These are phyloP conservation scores for Brachionichthys hirsutus DNA, from an alignment of 2,113 vertebrate genomes.

Conservation along the genomic window DNA sequence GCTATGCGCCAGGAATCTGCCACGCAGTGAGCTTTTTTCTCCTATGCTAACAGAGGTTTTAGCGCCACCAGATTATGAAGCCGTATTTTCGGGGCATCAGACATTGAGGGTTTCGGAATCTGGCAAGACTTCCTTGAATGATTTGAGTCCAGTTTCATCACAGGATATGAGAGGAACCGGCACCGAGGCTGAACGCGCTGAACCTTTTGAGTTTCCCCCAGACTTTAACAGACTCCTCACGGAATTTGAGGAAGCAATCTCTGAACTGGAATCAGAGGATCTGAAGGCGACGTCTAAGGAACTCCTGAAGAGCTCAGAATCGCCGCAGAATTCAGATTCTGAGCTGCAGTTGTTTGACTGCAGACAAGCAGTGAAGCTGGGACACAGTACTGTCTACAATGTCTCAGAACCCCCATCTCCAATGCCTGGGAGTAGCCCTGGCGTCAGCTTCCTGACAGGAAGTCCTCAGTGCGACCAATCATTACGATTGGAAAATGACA, in stretches of 20 bases:
- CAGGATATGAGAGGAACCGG: conserved; percentile 8
- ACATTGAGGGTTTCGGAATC: conserved; percentile 41
- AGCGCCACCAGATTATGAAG: conserved; percentile 49
- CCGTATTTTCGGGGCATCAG: conserved; percentile 48
- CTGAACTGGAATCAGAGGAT: conserved; percentile 40
- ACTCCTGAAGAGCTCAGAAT: neutral
- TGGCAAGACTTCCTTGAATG: conserved; percentile 19
- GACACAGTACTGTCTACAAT: conserved; percentile 30
- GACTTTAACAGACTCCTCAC: conserved; percentile 51
- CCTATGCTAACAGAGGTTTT: conserved; percentile 48
- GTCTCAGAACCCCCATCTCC: conserved; percentile 65
- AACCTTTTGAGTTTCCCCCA: conserved; percentile 37
- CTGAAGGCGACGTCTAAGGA: neutral
- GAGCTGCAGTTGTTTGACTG: conserved; percentile 77
- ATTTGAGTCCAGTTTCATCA: conserved; percentile 43
- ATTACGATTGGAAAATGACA: conserved; percentile 37
- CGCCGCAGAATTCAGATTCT: conserved; percentile 62
- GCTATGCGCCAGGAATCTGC: neutral
- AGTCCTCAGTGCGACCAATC: conserved; percentile 24
- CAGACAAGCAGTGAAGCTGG: conserved; percentile 45
- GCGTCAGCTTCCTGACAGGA: conserved; percentile 14
- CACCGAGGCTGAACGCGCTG: neutral
- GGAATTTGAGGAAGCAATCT: conserved; percentile 52
- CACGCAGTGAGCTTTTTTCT: conserved; percentile 39
- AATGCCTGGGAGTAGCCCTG: conserved; percentile 47